These are phyloP conservation scores for Muscicapa comitata DNA, from an alignment of 2,797 vertebrate genomes.

Conservation along the genomic window DNA sequence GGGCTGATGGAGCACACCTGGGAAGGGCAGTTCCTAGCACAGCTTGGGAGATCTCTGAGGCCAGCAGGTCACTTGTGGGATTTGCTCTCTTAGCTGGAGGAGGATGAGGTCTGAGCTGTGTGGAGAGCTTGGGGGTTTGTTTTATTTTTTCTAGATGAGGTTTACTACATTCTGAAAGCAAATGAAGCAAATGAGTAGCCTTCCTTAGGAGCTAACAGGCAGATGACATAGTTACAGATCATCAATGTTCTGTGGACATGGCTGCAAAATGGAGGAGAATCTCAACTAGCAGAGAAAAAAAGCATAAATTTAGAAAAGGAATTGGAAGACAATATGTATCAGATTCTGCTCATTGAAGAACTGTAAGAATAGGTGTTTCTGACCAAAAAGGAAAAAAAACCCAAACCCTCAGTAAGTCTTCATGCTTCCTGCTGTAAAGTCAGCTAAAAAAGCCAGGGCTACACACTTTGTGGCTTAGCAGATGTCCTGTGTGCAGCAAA, in stretches of 20 bases:
- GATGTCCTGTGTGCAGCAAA: accelerated
- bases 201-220: background rate
- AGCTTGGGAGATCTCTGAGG: accelerated
- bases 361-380: background rate
- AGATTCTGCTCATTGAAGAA: background rate
- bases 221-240: accelerated
- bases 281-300: background rate
- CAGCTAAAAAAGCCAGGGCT: accelerated
- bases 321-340: background rate
- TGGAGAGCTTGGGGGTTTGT: too few relatives aligned
- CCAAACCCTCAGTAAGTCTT: accelerated
- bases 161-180: background rate
- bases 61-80: accelerated
- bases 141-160: background rate
- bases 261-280: background rate
- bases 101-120: background rate
- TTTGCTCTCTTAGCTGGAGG: background rate
- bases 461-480: accelerated
- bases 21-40: background rate
- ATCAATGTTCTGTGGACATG: accelerated
- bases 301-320: background rate
- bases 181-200: background rate
- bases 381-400: accelerated
- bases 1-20: background rate
- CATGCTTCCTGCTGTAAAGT: background rate